Evolutionary conservation across 2,113 vertebrate genomes (phyloP).

Genomic region (Nerophis ophidion): DNA sequence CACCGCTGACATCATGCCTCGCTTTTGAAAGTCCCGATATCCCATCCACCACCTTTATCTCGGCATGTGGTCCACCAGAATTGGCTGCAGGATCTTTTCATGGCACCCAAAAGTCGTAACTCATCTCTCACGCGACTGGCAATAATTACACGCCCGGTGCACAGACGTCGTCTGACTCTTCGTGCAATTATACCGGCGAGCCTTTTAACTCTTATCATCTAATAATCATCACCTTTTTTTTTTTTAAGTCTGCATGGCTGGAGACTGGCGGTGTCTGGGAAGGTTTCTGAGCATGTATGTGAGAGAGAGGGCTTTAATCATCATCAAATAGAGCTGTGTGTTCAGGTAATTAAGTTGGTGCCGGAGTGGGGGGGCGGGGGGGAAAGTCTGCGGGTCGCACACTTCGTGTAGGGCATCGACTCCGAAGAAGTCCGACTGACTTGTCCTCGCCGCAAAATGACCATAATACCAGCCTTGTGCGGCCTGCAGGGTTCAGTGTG

Average conservation of each 20-base stretch:
- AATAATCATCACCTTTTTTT: constrained; percentile 63
- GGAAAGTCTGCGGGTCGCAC: neutral
- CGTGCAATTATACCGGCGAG: constrained; percentile 56
- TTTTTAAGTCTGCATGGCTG: constrained; percentile 47
- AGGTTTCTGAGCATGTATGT: constrained; percentile 23
- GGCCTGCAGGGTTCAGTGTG: constrained; percentile 52
- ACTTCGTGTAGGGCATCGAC: constrained; percentile 13
- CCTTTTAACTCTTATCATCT: constrained; percentile 65
- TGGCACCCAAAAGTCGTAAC: constrained; percentile 48
- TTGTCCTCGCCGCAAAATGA: constrained; percentile 57
- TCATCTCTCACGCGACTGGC: constrained; percentile 49
- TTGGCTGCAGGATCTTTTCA: constrained; percentile 16
- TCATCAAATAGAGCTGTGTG: constrained; percentile 64
- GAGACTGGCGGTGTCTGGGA: constrained; percentile 59
- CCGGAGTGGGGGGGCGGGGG: constrained; percentile 44
- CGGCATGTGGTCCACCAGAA: neutral
- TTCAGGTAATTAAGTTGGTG: constrained; percentile 67
- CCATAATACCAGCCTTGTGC: constrained; percentile 66
- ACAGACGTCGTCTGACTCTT: constrained; percentile 21
- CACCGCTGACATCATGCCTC: neutral
- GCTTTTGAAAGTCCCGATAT: neutral
- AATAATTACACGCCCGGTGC: constrained; percentile 55
- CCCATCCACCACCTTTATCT: neutral
- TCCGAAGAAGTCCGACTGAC: constrained; percentile 47
- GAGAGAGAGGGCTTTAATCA: constrained; percentile 61